These are phyloP conservation scores for Craseonycteris thonglongyai DNA, from an alignment of 2,113 vertebrate species.

Conservation along the genomic window DNA sequence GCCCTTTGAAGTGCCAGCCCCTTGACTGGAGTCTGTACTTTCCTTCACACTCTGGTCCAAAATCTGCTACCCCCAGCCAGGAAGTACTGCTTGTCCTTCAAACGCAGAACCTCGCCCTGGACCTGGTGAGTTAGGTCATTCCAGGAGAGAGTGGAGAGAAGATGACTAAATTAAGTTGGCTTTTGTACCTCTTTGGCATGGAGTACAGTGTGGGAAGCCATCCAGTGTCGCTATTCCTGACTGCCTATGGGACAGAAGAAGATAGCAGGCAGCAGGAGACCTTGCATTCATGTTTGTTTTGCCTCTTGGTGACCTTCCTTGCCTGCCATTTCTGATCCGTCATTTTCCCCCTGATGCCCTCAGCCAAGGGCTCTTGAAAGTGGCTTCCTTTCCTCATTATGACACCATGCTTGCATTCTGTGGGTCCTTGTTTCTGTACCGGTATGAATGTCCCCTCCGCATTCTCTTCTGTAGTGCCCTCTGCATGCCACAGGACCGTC, in stretches of 20 bases:
- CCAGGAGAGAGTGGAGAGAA: not conserved
- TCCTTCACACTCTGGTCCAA: not conserved
- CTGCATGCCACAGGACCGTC: rapidly evolving
- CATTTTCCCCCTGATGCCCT: not conserved
- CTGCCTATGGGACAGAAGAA: not conserved
- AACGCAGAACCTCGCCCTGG: not conserved
- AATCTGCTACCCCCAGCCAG: rapidly evolving
- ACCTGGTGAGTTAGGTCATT: slow-evolving; percentile 5
- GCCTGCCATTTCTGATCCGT: not conserved
- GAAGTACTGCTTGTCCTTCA: not conserved
- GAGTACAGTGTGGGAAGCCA: not conserved
- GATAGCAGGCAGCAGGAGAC: not conserved
- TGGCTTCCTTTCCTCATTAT: not conserved
- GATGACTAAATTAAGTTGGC: slow-evolving; percentile 38
- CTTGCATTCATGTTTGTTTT: not conserved
- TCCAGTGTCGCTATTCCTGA: slow-evolving; percentile 34
- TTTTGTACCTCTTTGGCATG: slow-evolving; percentile 10
- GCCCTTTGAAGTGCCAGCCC: not conserved
- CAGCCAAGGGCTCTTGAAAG: slow-evolving; percentile 47
- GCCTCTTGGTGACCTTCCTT: not conserved
- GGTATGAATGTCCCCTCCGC: rapidly evolving
- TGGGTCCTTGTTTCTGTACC: not conserved
- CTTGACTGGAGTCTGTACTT: not conserved
- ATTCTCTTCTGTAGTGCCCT: not conserved
- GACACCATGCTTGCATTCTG: not conserved